Evolutionary conservation across 2,113 vertebrate genomes (phyloP).

Genomic region (Conger conger): DNA sequence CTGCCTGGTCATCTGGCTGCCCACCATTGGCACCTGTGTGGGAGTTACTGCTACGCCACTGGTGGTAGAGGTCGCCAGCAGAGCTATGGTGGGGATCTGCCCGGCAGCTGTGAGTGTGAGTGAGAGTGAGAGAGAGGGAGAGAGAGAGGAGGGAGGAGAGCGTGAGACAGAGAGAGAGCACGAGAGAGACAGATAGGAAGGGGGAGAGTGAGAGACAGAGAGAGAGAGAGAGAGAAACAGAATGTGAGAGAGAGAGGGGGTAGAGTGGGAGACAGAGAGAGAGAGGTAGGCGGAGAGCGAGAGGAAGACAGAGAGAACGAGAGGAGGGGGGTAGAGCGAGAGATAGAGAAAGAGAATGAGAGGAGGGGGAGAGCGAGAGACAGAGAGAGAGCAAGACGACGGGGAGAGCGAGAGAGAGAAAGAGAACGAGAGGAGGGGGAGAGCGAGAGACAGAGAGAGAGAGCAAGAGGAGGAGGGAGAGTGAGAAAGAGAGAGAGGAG

Average conservation of each 20-base stretch:
- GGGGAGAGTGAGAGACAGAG: not conserved
- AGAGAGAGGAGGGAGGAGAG: not conserved
- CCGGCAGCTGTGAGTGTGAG: conserved; percentile 53
- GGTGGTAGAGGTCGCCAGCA: conserved; percentile 61
- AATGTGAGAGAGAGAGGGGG: too few species aligned
- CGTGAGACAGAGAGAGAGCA: not conserved
- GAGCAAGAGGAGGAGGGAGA: too few species aligned
- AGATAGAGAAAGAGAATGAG: too few species aligned
- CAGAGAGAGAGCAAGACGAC: not conserved
- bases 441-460: too few species aligned
- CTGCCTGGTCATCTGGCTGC: conserved; percentile 74
- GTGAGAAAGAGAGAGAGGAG: too few species aligned
- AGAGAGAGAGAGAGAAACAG: not conserved
- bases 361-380: not conserved
- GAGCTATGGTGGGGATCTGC: conserved; percentile 66
- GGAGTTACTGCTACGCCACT: conserved; percentile 59
- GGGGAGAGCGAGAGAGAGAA: not conserved
- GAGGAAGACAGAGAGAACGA: too few species aligned
- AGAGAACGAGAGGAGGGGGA: not conserved
- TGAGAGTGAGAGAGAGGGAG: not conserved
- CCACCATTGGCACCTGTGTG: conserved; percentile 64
- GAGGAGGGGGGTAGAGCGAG: too few species aligned
- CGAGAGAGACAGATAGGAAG: too few species aligned
- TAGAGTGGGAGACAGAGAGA: too few species aligned
- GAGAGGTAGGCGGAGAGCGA: too few species aligned